A percentile compares a stretch with the other conserved stretches of the same genome.
phyloP scores from a whole-genome alignment of 64 coral and sea anemone genomes.

The Hydrozoanthus tunicans region DNA sequence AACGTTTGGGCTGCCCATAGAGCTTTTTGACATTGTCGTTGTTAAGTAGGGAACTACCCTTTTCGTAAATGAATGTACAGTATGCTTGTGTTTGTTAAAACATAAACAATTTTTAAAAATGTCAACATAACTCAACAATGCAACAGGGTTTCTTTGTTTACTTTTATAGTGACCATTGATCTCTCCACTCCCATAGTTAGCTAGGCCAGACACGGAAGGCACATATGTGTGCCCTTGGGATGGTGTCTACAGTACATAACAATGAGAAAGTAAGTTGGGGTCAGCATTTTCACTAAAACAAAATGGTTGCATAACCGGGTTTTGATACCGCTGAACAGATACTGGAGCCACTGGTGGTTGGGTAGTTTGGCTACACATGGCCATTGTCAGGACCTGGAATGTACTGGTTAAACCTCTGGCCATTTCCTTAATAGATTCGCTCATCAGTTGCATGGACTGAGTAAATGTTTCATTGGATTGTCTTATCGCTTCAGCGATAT shows the following conservation, averaged over 20 bases:
- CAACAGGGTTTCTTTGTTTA: too few species aligned
- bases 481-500: conserved; percentile 20
- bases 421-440: conserved; percentile 34
- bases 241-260: conserved; percentile 31
- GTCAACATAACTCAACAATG: too few species aligned
- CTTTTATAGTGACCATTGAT: too few species aligned
- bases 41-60: too few species aligned
- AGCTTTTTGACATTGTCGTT: too few species aligned
- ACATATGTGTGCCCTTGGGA: conserved; percentile 39
- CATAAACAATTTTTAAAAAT: too few species aligned
- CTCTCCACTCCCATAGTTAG: background rate
- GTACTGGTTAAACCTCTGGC: conserved; percentile 35
- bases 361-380: conserved; percentile 10
- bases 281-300: background rate
- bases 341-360: background rate
- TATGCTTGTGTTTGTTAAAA: too few species aligned
- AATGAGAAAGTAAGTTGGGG: conserved; percentile 18
- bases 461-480: conserved; percentile 62
- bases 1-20: too few species aligned
- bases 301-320: conserved; percentile 11
- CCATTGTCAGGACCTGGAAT: conserved; percentile 36
- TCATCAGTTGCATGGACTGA: conserved; percentile 59
- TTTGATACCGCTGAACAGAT: conserved; percentile 30
- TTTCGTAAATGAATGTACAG: too few species aligned
- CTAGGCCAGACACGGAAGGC: conserved; percentile 17